phyloP scores from a whole-genome alignment of 2,888 invertebrate species.

The Sinotaia quadrata region DNA sequence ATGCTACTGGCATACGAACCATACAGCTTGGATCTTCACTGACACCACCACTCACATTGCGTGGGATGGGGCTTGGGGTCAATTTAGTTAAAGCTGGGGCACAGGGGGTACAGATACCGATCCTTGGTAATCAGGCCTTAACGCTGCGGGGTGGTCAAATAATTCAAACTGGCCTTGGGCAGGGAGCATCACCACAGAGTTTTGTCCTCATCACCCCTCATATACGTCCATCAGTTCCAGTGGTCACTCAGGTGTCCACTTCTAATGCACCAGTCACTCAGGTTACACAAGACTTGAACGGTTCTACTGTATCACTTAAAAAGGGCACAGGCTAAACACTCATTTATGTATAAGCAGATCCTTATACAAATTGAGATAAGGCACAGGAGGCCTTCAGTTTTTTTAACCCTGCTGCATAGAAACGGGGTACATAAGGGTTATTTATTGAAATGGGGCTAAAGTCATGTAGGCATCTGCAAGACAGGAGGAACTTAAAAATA shows the following conservation, averaged over 20 bases:
- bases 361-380: too few species aligned
- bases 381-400: too few species aligned
- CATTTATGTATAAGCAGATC: too few species aligned
- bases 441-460: too few species aligned
- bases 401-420: too few species aligned
- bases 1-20: constrained; percentile 17
- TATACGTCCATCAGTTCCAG: constrained; percentile 11
- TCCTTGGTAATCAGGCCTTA: constrained; percentile 23
- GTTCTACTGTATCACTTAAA: constrained; percentile 21
- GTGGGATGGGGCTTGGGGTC: constrained; percentile 32
- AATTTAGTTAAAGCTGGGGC: constrained; percentile 20
- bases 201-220: constrained; percentile 39
- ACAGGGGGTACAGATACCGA: constrained; percentile 20
- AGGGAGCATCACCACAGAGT: constrained; percentile 33
- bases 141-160: constrained; percentile 31
- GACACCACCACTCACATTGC: constrained; percentile 31
- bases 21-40: constrained; percentile 28
- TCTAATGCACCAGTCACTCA: not conserved
- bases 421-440: too few species aligned
- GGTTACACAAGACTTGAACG: constrained; percentile 18
- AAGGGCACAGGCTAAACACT: constrained; percentile 23
- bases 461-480: too few species aligned
- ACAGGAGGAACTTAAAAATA: too few species aligned
- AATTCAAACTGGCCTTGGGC: constrained; percentile 38
- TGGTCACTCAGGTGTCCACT: not conserved